A percentile compares a stretch with the other conserved stretches of the same genome.
These are phyloP conservation scores for Tympanuchus pallidicinctus DNA, from an alignment of 2,113 vertebrate species.

Conservation along the genomic window DNA sequence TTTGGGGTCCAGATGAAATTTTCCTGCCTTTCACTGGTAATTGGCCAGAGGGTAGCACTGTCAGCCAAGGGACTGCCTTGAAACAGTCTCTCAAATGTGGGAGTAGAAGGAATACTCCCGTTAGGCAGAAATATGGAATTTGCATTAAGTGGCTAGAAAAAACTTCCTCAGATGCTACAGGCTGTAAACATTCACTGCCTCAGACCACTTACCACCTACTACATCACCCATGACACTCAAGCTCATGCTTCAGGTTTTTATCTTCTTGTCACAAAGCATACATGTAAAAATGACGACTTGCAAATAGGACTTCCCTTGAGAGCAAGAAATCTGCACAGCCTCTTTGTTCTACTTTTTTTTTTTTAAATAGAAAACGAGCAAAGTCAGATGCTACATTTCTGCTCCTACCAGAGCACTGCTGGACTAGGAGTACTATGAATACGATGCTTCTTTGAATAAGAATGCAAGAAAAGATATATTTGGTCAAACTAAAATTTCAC, in stretches of 20 bases:
- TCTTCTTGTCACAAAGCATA: neutral
- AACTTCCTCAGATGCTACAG: neutral
- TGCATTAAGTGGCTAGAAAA: neutral
- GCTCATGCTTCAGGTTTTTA: neutral
- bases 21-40: neutral
- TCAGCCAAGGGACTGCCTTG: neutral
- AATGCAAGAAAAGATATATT: neutral
- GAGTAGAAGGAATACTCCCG: neutral
- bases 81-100: neutral
- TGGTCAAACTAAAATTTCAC: neutral
- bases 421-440: neutral
- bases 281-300: neutral
- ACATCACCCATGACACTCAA: neutral
- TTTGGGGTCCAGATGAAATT: neutral
- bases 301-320: neutral
- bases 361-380: neutral
- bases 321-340: neutral
- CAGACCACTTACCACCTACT: neutral
- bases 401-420: neutral
- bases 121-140: neutral
- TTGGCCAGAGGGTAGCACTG: neutral
- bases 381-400: neutral
- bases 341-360: neutral
- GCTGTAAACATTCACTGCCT: neutral
- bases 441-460: neutral